Conservation (phyloP, 2,888 invertebrate species). For the Xylota segnis region DNA sequence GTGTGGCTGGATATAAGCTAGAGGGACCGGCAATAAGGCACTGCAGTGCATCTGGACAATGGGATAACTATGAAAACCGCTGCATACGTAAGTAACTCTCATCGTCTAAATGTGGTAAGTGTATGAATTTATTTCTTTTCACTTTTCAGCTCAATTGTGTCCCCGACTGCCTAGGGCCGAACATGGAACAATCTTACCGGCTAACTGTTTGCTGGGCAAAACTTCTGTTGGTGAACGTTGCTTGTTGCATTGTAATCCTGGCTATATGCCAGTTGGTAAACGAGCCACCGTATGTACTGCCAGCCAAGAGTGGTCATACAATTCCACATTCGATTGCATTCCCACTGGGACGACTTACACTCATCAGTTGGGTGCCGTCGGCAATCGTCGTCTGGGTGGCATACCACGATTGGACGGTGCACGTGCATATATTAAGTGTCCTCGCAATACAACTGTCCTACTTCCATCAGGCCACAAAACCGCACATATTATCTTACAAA, state of each 20-base stretch:
- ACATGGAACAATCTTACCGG: slow-evolving; percentile 86
- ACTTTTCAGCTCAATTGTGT: slow-evolving; percentile 84
- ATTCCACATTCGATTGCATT: slow-evolving; percentile 81
- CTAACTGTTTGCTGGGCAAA: slow-evolving; percentile 85
- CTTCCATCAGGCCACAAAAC: slow-evolving; percentile 84
- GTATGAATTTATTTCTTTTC: slow-evolving; percentile 27
- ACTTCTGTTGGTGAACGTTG: slow-evolving; percentile 85
- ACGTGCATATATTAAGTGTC: slow-evolving; percentile 88
- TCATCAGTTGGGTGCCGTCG: background rate
- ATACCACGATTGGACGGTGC: slow-evolving; percentile 79
- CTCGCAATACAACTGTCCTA: slow-evolving; percentile 86
- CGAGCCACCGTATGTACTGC: slow-evolving; percentile 81
- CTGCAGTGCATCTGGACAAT: slow-evolving; percentile 85
- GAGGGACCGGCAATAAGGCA: slow-evolving; percentile 85
- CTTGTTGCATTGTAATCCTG: slow-evolving; percentile 85
- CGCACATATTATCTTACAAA: slow-evolving; percentile 84
- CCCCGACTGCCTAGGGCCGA: slow-evolving; percentile 84
- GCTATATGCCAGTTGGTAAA: slow-evolving; percentile 83
- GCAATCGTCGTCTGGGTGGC: slow-evolving; percentile 7
- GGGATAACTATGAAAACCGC: slow-evolving; percentile 85
- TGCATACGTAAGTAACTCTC: slow-evolving; percentile 85
- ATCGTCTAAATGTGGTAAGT: background rate
- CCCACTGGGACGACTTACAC: slow-evolving; percentile 64
- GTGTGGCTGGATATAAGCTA: slow-evolving; percentile 85
- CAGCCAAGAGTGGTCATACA: slow-evolving; percentile 82